Evolutionary conservation across 2,888 invertebrate genomes (phyloP).

Genomic region (Phyllotreta striolata): DNA sequence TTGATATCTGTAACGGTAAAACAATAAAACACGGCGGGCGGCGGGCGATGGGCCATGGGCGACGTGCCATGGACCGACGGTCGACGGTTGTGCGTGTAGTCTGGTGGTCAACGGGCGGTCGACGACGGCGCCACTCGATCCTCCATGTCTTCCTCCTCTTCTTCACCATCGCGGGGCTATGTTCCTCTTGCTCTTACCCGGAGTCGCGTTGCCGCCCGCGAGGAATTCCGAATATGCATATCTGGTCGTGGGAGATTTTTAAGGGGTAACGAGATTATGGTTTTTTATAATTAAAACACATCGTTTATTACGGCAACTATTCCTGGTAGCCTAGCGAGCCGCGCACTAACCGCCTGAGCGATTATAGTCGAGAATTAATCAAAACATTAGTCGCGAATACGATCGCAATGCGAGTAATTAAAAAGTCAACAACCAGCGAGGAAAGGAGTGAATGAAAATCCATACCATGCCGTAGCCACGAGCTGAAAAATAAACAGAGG

Average conservation of each 20-base stretch:
- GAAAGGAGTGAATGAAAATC: conserved; percentile 15
- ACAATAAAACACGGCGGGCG: conserved; percentile 62
- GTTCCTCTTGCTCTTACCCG: no score
- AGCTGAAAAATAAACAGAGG: conserved; percentile 54
- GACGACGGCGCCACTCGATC: conserved; percentile 54
- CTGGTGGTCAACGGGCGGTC: conserved; percentile 59
- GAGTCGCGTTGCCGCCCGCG: conserved; percentile 8
- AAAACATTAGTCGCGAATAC: no score
- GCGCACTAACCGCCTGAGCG: background rate
- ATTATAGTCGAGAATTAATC: background rate
- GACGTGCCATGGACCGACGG: conserved; percentile 24
- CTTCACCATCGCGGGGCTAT: background rate
- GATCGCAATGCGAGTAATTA: background rate
- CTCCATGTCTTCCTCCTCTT: conserved; percentile 17
- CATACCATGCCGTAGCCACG: conserved; percentile 39
- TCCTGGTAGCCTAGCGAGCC: background rate
- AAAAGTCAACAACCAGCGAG: conserved; percentile 4
- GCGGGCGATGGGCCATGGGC: conserved; percentile 35
- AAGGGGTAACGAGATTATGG: conserved; percentile 16
- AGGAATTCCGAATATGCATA: conserved; percentile 40
- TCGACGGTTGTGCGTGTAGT: conserved; percentile 54
- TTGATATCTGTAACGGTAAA: conserved; percentile 60
- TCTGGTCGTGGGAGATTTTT: conserved; percentile 27
- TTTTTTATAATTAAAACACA: conserved; percentile 10
- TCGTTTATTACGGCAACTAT: background rate